Conservation (phyloP, 2,113 vertebrate genomes). For the Patagioenas fasciata region DNA sequence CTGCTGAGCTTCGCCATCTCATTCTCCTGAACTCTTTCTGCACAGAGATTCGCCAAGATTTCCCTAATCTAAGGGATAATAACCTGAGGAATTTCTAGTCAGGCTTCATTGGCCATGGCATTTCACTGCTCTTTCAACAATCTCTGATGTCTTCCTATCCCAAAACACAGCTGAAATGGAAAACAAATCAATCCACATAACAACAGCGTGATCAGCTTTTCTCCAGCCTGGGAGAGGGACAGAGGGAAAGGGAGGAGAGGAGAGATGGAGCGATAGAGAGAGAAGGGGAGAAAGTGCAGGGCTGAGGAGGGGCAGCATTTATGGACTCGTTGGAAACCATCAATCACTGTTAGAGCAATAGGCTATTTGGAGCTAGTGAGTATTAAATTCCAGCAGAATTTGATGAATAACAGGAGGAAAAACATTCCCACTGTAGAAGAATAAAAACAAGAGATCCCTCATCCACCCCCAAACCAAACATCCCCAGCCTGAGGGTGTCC, state of each 20-base stretch:
- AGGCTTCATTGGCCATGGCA: slow-evolving; percentile 59
- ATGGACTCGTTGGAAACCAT: slow-evolving; percentile 57
- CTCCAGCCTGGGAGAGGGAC: background rate
- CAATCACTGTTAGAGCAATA: slow-evolving; percentile 64
- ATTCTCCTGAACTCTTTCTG: background rate
- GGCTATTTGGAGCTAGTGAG: slow-evolving; percentile 59
- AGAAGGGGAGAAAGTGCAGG: slow-evolving; percentile 61
- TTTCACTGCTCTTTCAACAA: slow-evolving; percentile 58
- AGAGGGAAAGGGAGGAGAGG: slow-evolving; percentile 24
- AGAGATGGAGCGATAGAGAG: slow-evolving; percentile 40
- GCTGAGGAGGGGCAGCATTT: slow-evolving; percentile 57
- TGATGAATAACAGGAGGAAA: slow-evolving; percentile 70
- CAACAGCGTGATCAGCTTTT: slow-evolving; percentile 35
- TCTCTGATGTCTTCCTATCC: slow-evolving; percentile 41
- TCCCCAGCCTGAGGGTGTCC: background rate
- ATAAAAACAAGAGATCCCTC: slow-evolving; percentile 33
- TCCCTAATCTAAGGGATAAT: slow-evolving; percentile 50
- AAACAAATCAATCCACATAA: slow-evolving; percentile 64
- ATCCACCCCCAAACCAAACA: background rate
- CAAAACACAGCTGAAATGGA: slow-evolving; percentile 48
- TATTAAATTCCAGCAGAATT: slow-evolving; percentile 64
- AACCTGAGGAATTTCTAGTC: slow-evolving; percentile 53
- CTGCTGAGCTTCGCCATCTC: background rate
- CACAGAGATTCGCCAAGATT: background rate
- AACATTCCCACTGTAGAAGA: slow-evolving; percentile 42